Evolutionary conservation across 2,113 vertebrate species (phyloP).

Genomic region (Euleptes europaea): DNA sequence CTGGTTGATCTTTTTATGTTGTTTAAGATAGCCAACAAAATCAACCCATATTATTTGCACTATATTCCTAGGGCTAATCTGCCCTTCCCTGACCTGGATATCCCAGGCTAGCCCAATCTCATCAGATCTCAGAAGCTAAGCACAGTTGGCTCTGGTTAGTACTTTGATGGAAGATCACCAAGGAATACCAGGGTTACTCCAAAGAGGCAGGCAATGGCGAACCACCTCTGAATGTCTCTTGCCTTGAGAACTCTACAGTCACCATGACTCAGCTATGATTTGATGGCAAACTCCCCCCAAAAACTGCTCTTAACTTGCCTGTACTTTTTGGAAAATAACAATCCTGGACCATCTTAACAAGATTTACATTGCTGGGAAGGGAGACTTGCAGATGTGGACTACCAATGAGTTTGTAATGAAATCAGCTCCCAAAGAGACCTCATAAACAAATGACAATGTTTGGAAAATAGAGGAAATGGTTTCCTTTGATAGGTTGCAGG

Average conservation of each 20-base stretch:
- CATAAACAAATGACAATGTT: conserved; percentile 88
- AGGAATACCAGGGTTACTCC: no score
- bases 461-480: conserved; percentile 83
- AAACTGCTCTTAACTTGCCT: conserved; percentile 61
- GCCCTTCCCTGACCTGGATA: conserved; percentile 6
- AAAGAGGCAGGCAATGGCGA: no score
- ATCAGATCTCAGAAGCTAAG: no score
- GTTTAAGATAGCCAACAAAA: conserved; percentile 73
- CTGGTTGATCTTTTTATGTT: conserved; percentile 72
- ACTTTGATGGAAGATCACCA: no score
- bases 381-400: conserved; percentile 80
- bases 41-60: conserved; percentile 73
- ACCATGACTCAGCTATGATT: no score
- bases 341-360: conserved; percentile 78
- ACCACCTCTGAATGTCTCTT: no score
- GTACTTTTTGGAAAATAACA: conserved; percentile 75
- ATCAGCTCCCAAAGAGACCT: conserved; percentile 80
- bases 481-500: conserved; percentile 83
- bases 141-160: no score
- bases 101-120: no score
- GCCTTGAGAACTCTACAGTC: no score
- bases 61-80: conserved; percentile 66
- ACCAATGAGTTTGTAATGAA: conserved; percentile 80
- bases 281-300: no score
- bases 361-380: conserved; percentile 77